phyloP scores from a whole-genome alignment of 2,113 vertebrate species.

The Larimichthys polyactis region DNA sequence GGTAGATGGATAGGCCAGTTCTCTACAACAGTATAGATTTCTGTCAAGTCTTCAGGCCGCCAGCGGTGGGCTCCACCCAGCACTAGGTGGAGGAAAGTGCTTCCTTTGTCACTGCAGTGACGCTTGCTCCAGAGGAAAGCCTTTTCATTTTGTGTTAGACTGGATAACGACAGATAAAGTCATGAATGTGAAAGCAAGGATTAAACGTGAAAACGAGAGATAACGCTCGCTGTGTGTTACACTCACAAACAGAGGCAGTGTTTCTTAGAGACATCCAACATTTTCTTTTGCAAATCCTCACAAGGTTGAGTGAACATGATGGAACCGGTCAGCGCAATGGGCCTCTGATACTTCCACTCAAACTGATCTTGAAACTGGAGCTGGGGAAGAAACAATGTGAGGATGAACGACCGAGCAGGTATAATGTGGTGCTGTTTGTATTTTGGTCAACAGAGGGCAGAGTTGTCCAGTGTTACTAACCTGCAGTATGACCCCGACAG shows the following conservation, averaged over 20 bases:
- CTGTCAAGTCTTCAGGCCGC: constrained; percentile 81
- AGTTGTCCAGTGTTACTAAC: constrained; percentile 46
- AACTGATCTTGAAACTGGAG: constrained; percentile 71
- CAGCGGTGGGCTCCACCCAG: constrained; percentile 86
- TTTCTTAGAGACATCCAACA: constrained; percentile 76
- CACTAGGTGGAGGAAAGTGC: constrained; percentile 86
- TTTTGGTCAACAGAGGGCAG: constrained; percentile 41
- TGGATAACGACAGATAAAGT: constrained; percentile 47
- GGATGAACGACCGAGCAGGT: background rate
- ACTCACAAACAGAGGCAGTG: constrained; percentile 82
- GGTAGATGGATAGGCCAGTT: constrained; percentile 85
- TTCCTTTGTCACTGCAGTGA: constrained; percentile 76
- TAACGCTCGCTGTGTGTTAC: background rate
- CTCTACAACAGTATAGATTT: constrained; percentile 83
- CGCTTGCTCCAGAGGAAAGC: constrained; percentile 89
- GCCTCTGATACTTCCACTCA: constrained; percentile 75
- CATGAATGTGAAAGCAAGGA: background rate
- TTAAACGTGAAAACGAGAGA: background rate
- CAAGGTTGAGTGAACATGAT: constrained; percentile 57
- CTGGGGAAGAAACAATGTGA: constrained; percentile 44
- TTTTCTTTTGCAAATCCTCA: constrained; percentile 75
- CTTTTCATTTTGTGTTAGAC: constrained; percentile 88
- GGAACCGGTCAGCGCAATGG: constrained; percentile 57
- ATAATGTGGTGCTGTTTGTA: background rate
- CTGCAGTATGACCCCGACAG: constrained; percentile 78